phyloP scores from a whole-genome alignment of 2,888 invertebrate genomes.

The Aspidiotus destructor region DNA sequence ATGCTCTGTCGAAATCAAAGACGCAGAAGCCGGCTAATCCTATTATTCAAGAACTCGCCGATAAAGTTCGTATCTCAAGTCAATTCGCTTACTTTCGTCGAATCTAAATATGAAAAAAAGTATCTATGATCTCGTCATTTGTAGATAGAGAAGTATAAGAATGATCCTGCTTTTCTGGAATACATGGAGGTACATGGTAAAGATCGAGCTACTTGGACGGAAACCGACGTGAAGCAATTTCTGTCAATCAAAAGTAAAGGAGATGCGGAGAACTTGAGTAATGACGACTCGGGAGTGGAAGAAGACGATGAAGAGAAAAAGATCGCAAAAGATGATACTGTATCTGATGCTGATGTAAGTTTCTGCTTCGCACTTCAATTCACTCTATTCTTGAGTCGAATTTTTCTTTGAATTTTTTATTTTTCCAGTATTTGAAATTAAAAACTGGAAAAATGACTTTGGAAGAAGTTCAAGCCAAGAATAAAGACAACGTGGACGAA shows the following conservation, averaged over 20 bases:
- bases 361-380: slow-evolving; percentile 16
- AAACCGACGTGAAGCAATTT: slow-evolving; percentile 43
- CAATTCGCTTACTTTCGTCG: no score
- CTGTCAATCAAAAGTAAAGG: slow-evolving; percentile 37
- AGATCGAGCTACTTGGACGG: slow-evolving; percentile 46
- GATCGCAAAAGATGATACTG: slow-evolving; percentile 53
- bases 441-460: slow-evolving; percentile 38
- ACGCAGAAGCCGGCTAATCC: slow-evolving; percentile 41
- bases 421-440: slow-evolving; percentile 49
- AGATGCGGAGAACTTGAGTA: slow-evolving; percentile 37
- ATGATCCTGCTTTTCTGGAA: slow-evolving; percentile 81
- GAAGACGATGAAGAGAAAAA: slow-evolving; percentile 43
- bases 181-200: slow-evolving; percentile 76
- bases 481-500: slow-evolving; percentile 24
- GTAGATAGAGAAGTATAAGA: slow-evolving; percentile 42
- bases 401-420: slow-evolving; percentile 37
- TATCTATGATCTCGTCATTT: no score
- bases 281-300: slow-evolving; percentile 43
- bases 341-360: slow-evolving; percentile 65
- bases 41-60: slow-evolving; percentile 15
- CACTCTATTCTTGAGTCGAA: slow-evolving; percentile 7
- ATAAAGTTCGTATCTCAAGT: slow-evolving; percentile 11
- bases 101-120: no score
- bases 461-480: slow-evolving; percentile 31
- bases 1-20: slow-evolving; percentile 38